Evolutionary conservation across 2,888 invertebrate genomes (phyloP), one percentile per base, ranked within the genome.

Genomic region (Cremastobaeus sp.): DNA sequence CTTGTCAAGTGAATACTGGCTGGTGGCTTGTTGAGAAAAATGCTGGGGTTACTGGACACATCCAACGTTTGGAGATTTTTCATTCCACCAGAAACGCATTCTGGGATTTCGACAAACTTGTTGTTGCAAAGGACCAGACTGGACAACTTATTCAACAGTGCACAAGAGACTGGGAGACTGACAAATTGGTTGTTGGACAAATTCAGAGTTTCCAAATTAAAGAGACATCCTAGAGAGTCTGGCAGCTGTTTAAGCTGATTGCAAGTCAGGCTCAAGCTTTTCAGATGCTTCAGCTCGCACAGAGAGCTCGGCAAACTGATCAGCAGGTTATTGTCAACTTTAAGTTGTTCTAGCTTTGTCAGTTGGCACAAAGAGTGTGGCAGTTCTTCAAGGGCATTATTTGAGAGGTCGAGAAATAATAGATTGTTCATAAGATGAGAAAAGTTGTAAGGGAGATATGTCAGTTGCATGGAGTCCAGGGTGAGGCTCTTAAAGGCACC

Each of bases 221-320:
- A n/a, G n/a, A 83, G 57, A 11, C 35, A 28, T 8, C 17, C 41
- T 6, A 83, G 17, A 12, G 35, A 15, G 21, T 76, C 62, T 0
- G 82, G 80, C 11, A 87, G 35, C 54, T 88, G 85, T 77, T 79
- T 76, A 12, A 91, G 80, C 21, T 86, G 76, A 76, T 91, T 91
- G 47, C 89, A 81, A 69, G 89, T 90, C 0, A 90, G 68, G 80
- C 90, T 91, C 43, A 91, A 34, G 15, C 72, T 78, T 35, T 76
- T 50, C 2, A 86, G 68, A 9, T 76, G 64, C 5, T 54, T 70
- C n/a, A 86, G 66, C 15, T 66, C n/a, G 17, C 43, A 62, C 1
- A 84, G 41, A 0, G 80, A 77, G 2, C 78, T 57, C 0, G 86
- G 86, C 14, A 86, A 17, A 47, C 39, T 32, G 0, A 52, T 14